Conservation (phyloP, 2,888 invertebrate genomes). For the Ligdia adustata region DNA sequence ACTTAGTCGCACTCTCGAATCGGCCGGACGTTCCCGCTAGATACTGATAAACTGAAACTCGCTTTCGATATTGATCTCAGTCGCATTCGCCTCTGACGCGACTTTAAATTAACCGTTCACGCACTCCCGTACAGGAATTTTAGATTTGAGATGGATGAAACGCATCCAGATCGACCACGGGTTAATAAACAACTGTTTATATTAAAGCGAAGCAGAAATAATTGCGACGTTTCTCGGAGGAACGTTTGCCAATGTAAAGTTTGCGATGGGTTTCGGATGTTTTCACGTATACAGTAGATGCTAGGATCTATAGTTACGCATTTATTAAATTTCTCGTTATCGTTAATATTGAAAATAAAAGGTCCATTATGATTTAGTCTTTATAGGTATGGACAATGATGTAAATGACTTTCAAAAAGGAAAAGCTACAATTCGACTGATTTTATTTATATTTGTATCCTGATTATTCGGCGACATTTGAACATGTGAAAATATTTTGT, state of each 20-base stretch:
- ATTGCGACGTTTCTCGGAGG: conserved; percentile 12
- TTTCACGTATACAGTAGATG: no score
- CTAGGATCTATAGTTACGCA: no score
- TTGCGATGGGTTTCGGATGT: no score
- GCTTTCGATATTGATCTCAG: conserved; percentile 76
- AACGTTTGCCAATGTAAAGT: conserved; percentile 1
- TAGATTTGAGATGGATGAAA: conserved; percentile 76
- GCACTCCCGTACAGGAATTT: conserved; percentile 77
- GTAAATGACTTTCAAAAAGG: no score
- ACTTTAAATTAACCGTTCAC: conserved; percentile 81
- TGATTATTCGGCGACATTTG: no score
- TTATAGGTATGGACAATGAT: no score
- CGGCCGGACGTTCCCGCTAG: conserved; percentile 78
- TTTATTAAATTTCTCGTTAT: no score
- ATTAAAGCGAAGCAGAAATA: conserved; percentile 30
- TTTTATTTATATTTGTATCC: no score
- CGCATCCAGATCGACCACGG: conserved; percentile 50
- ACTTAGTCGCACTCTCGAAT: conserved; percentile 34
- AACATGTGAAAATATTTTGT: no score
- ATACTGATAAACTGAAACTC: conserved; percentile 80
- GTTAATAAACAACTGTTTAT: conserved; percentile 48
- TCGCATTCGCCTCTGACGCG: conserved; percentile 65
- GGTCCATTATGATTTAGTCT: no score
- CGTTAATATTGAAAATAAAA: no score
- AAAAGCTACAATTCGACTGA: no score